phyloP scores from a whole-genome alignment of 2,113 vertebrate species.

The Psilopsiagon aymara region DNA sequence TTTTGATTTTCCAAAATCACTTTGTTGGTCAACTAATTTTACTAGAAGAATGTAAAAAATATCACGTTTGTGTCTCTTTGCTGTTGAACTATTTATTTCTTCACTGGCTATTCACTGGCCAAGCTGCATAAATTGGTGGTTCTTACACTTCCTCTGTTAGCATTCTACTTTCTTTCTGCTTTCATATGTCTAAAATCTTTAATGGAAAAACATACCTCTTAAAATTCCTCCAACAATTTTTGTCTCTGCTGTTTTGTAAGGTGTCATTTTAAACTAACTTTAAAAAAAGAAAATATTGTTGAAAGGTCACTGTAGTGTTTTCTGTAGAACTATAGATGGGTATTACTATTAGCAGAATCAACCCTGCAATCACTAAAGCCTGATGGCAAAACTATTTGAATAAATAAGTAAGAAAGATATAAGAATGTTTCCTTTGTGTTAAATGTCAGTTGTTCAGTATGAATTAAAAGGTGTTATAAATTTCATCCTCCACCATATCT shows the following conservation, averaged over 20 bases:
- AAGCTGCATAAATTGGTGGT: background rate
- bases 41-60: background rate
- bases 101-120: background rate
- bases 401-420: background rate
- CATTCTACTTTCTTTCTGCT: background rate
- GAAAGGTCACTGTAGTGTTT: background rate
- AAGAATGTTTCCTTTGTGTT: background rate
- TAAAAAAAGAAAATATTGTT: background rate
- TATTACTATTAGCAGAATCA: background rate
- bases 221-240: background rate
- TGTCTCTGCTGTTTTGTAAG: background rate
- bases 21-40: background rate
- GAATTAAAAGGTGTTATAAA: background rate
- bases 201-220: background rate
- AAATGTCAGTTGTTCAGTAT: background rate
- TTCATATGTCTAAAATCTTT: background rate
- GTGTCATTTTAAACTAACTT: background rate
- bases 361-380: background rate
- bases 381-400: background rate
- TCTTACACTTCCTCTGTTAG: background rate
- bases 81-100: background rate
- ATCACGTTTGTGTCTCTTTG: background rate
- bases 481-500: background rate
- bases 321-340: background rate
- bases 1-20: background rate